Percentiles rank a stretch among this genome's conserved stretches.
Evolutionary conservation across 2,113 vertebrate genomes (phyloP).

Genomic region (Motacilla alba): DNA sequence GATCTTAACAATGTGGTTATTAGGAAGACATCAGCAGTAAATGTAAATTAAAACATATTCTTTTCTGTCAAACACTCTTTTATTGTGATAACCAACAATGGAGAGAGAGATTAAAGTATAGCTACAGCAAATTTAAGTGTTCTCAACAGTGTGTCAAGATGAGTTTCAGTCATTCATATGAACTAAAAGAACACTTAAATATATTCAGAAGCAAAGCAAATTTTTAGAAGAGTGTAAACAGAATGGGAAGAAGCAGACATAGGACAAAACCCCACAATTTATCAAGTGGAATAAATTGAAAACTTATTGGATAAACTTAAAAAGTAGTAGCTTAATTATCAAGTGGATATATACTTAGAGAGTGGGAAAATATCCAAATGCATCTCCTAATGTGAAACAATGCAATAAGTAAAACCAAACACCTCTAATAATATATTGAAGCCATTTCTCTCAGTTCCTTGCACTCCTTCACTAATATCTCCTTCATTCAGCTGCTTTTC

Average conservation of each 20-base stretch:
- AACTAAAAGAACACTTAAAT: not conserved
- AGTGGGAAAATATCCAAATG: not conserved
- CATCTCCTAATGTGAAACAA: not conserved
- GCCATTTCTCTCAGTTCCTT: not conserved
- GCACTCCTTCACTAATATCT: not conserved
- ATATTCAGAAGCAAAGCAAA: not conserved
- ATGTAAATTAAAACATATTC: not conserved
- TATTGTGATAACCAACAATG: not conserved
- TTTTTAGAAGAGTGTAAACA: not conserved
- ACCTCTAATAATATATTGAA: not conserved
- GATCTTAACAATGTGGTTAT: not conserved
- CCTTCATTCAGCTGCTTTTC: not conserved
- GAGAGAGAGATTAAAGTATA: not conserved
- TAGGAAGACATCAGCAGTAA: not conserved
- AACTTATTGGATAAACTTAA: not conserved
- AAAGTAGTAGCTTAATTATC: not conserved
- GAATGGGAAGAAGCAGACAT: not conserved
- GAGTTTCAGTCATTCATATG: not conserved
- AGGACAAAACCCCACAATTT: not conserved
- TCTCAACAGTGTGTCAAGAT: not conserved
- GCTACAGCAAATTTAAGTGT: not conserved
- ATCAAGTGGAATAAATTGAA: not conserved
- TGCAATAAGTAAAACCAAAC: not conserved
- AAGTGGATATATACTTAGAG: not conserved
- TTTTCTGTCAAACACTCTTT: not conserved